phyloP scores from a whole-genome alignment of 2,113 vertebrate species.

The Gambusia affinis region DNA sequence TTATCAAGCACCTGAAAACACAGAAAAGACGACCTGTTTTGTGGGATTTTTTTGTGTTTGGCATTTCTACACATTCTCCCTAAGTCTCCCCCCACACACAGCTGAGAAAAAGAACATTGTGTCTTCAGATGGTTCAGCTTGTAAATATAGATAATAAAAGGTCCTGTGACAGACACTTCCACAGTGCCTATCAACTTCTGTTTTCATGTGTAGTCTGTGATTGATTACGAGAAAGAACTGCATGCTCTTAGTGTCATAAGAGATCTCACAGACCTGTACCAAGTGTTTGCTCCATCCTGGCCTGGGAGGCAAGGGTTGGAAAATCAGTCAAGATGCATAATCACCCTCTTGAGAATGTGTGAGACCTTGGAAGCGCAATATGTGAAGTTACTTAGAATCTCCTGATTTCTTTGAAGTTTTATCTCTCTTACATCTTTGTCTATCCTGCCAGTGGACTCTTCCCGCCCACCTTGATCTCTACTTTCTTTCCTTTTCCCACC shows the following conservation, averaged over 20 bases:
- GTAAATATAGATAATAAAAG: constrained; percentile 26
- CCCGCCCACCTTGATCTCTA: constrained; percentile 64
- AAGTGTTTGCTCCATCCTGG: constrained; percentile 37
- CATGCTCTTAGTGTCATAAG: constrained; percentile 29
- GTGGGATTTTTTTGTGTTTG: constrained; percentile 23
- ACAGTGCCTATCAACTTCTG: constrained; percentile 24
- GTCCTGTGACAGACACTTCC: constrained; percentile 17
- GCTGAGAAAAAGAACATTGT: constrained; percentile 16
- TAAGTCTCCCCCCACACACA: constrained; percentile 39
- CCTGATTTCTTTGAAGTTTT: constrained; percentile 72
- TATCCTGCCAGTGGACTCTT: constrained; percentile 37
- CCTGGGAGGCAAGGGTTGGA: constrained; percentile 55
- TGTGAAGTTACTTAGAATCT: constrained; percentile 75
- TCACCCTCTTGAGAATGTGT: constrained; percentile 65
- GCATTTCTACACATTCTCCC: neutral
- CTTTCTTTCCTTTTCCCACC: constrained; percentile 64
- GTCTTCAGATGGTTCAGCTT: constrained; percentile 53
- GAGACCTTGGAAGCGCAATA: constrained; percentile 63
- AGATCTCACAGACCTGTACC: constrained; percentile 40
- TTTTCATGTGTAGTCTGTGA: constrained; percentile 29
- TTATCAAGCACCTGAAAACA: constrained; percentile 28
- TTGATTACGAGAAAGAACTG: constrained; percentile 34
- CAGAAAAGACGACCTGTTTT: neutral
- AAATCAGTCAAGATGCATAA: constrained; percentile 62
- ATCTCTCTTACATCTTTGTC: constrained; percentile 66